Conservation (phyloP, 2,888 invertebrate genomes). For the Apamea sordens region DNA sequence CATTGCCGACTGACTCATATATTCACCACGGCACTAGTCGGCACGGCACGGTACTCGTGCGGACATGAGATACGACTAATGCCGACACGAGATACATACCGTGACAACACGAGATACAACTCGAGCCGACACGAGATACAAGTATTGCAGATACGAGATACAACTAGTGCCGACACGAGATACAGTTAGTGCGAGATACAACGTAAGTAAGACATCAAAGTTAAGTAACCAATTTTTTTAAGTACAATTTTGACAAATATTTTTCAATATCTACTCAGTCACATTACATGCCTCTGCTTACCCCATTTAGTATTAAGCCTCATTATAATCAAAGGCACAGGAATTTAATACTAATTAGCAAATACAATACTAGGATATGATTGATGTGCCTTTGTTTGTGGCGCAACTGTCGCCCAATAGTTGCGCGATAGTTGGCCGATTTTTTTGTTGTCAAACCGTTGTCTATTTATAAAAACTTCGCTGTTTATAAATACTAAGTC, state of each 20-base stretch:
- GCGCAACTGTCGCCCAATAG: conserved; percentile 9
- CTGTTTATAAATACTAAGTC: conserved; percentile 7
- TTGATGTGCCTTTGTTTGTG: conserved; percentile 48
- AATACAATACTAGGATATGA: conserved; percentile 46
- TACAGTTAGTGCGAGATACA: background rate
- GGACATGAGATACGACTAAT: background rate
- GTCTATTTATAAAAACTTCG: background rate
- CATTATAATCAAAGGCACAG: conserved; percentile 50
- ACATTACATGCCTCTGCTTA: conserved; percentile 28
- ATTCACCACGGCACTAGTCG: background rate
- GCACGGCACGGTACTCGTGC: too few species aligned
- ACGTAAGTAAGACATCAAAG: background rate
- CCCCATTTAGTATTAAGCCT: conserved; percentile 40
- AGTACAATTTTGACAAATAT: conserved; percentile 46
- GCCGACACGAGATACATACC: background rate
- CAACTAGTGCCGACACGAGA: background rate
- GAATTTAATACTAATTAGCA: conserved; percentile 43
- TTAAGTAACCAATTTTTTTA: conserved; percentile 9
- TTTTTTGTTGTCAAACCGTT: background rate
- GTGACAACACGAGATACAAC: background rate
- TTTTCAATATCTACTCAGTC: conserved; percentile 51
- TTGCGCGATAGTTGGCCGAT: conserved; percentile 2
- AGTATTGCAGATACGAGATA: background rate
- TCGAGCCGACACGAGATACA: background rate
- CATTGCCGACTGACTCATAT: background rate